Evolutionary conservation across 2,113 vertebrate species (phyloP).

Genomic region (Ploceus nigricollis): DNA sequence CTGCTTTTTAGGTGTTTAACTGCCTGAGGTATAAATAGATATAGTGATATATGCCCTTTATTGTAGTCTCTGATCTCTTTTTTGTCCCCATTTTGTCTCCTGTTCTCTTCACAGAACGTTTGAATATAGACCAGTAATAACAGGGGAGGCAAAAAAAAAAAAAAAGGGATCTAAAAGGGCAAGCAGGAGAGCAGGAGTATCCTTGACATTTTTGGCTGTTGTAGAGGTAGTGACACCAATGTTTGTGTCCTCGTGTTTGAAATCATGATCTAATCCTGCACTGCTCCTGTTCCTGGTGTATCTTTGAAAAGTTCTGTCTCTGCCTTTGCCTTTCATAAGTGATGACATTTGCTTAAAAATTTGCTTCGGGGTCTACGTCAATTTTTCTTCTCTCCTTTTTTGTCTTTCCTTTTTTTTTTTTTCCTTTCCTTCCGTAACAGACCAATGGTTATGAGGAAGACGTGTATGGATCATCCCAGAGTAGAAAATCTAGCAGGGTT

Average conservation of each 20-base stretch:
- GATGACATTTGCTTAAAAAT: not conserved
- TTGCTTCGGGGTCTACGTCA: not conserved
- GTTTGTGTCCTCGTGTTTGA: not conserved
- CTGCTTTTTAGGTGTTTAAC: not conserved
- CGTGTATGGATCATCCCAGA: conserved; percentile 66
- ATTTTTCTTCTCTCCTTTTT: not conserved
- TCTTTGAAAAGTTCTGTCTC: not conserved
- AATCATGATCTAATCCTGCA: not conserved
- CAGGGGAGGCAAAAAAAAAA: not conserved
- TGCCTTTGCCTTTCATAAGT: not conserved
- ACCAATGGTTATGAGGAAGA: conserved; percentile 83
- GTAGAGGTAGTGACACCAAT: not conserved
- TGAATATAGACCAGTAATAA: not conserved
- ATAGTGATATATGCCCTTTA: not conserved
- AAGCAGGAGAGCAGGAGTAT: not conserved
- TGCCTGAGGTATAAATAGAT: not conserved
- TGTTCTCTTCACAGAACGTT: not conserved
- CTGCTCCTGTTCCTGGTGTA: not conserved
- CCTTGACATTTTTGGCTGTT: conserved; percentile 39
- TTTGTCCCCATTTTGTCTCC: not conserved
- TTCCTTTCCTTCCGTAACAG: conserved; percentile 65
- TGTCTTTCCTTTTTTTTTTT: not conserved
- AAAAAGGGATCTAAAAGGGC: not conserved
- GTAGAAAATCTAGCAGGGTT: conserved; percentile 86
- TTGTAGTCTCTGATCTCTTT: not conserved